phyloP scores from a whole-genome alignment of 2,113 vertebrate genomes.

The Epinephelus cyanopodus region DNA sequence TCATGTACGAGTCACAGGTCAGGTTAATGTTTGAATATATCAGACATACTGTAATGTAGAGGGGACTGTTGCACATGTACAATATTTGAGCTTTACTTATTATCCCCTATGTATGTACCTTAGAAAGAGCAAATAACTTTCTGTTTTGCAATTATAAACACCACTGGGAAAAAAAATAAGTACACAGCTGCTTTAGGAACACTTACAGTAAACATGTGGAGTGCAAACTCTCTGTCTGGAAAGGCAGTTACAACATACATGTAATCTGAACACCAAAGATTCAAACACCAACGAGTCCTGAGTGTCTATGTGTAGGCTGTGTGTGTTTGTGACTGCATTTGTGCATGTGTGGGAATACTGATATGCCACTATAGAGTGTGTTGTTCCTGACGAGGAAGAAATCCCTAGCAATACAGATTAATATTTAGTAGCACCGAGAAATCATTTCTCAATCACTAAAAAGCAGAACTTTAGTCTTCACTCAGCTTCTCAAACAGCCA shows the following conservation, averaged over 20 bases:
- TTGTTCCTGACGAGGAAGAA: constrained; percentile 55
- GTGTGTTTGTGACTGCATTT: constrained; percentile 35
- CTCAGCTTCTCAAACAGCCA: constrained; percentile 44
- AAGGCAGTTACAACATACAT: constrained; percentile 61
- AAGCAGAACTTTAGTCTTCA: constrained; percentile 49
- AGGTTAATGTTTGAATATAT: constrained; percentile 26
- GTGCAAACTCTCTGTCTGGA: constrained; percentile 79
- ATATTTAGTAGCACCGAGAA: constrained; percentile 62
- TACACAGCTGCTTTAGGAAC: constrained; percentile 73
- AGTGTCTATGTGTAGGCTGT: constrained; percentile 63
- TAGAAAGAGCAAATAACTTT: constrained; percentile 37
- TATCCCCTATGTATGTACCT: constrained; percentile 43
- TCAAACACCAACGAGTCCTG: constrained; percentile 68
- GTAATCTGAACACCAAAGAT: constrained; percentile 59
- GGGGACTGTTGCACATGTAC: constrained; percentile 2
- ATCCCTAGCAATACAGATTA: constrained; percentile 54
- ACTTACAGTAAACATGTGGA: constrained; percentile 76
- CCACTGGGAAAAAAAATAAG: constrained; percentile 29
- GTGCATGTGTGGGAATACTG: constrained; percentile 78
- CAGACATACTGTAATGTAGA: constrained; percentile 6
- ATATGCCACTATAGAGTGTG: constrained; percentile 57
- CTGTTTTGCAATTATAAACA: constrained; percentile 49
- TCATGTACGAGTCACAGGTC: constrained; percentile 18
- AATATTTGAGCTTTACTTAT: constrained; percentile 37
- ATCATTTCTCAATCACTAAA: constrained; percentile 57